Evolutionary conservation across 2,113 vertebrate genomes (phyloP).

Genomic region (Cromileptes altivelis): DNA sequence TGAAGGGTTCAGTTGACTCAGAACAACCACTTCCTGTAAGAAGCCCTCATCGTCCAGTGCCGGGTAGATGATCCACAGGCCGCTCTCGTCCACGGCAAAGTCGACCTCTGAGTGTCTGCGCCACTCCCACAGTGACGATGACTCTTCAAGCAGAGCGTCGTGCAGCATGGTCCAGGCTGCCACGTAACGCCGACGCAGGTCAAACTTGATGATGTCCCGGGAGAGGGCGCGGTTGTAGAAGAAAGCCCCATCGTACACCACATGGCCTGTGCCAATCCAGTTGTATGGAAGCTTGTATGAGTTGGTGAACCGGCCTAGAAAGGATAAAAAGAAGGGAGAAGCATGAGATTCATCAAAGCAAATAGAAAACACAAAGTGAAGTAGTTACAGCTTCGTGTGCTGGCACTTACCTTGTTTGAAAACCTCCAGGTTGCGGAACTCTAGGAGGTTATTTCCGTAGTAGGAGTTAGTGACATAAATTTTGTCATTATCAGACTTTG

Average conservation of each 20-base stretch:
- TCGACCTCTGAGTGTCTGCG: slow-evolving; percentile 92
- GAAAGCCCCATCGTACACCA: slow-evolving; percentile 93
- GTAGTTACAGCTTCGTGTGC: background rate
- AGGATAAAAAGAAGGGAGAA: background rate
- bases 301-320: slow-evolving; percentile 93
- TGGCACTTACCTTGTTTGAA: slow-evolving; percentile 92
- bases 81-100: slow-evolving; percentile 95
- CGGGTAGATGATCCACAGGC: slow-evolving; percentile 96
- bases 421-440: slow-evolving; percentile 95
- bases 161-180: slow-evolving; percentile 96
- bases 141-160: slow-evolving; percentile 89
- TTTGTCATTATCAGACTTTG: slow-evolving; percentile 88
- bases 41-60: slow-evolving; percentile 94
- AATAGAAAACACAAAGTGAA: background rate
- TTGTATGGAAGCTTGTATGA: slow-evolving; percentile 98
- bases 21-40: slow-evolving; percentile 93
- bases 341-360: background rate
- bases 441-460: slow-evolving; percentile 94
- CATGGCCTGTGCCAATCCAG: slow-evolving; percentile 97
- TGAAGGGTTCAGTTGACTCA: slow-evolving; percentile 90
- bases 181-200: slow-evolving; percentile 91
- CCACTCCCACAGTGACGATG: slow-evolving; percentile 91
- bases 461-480: slow-evolving; percentile 97
- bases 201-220: slow-evolving; percentile 95
- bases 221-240: slow-evolving; percentile 98